These are phyloP conservation scores for Panagrolaimus sp. DNA, from an alignment of 1,140 invertebrate genomes.

Conservation along the genomic window DNA sequence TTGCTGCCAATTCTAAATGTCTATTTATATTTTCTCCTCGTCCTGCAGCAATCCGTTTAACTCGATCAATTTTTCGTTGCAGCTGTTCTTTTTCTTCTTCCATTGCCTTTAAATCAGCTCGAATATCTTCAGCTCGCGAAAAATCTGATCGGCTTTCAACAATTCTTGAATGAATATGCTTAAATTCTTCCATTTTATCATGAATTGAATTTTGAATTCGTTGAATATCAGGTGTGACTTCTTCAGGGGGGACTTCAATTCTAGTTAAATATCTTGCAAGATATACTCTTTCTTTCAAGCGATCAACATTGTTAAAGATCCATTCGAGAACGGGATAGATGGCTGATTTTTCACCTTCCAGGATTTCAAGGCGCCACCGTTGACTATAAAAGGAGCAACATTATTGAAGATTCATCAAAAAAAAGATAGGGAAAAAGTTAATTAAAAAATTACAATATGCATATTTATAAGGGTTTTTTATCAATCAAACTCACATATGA, in stretches of 20 bases:
- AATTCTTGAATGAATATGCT: constrained; percentile 40
- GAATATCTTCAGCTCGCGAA: constrained; percentile 35
- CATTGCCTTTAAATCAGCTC: constrained; percentile 42
- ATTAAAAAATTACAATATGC: no score
- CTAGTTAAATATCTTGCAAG: constrained; percentile 43
- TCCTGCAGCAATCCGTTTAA: constrained; percentile 25
- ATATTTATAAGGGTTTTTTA: no score
- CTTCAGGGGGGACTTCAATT: constrained; percentile 42
- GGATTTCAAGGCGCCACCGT: constrained; percentile 40
- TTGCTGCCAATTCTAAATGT: constrained; percentile 28
- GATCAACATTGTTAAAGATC: constrained; percentile 47
- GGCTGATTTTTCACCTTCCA: constrained; percentile 44
- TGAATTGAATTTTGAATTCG: constrained; percentile 28
- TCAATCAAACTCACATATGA: constrained; percentile 41
- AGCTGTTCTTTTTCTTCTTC: constrained; percentile 46
- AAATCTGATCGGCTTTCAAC: constrained; percentile 37
- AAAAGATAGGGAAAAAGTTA: no score
- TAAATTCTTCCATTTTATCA: constrained; percentile 50
- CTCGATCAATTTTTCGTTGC: constrained; percentile 36
- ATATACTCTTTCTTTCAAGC: constrained; percentile 43
- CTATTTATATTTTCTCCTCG: constrained; percentile 31
- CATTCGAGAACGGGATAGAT: constrained; percentile 46
- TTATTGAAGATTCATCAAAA: no score
- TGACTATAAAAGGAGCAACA: no score
- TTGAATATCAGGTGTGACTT: constrained; percentile 33